Base-by-base conservation (phyloP, 1,140 invertebrate species). In the Drosophila funebris region DNA sequence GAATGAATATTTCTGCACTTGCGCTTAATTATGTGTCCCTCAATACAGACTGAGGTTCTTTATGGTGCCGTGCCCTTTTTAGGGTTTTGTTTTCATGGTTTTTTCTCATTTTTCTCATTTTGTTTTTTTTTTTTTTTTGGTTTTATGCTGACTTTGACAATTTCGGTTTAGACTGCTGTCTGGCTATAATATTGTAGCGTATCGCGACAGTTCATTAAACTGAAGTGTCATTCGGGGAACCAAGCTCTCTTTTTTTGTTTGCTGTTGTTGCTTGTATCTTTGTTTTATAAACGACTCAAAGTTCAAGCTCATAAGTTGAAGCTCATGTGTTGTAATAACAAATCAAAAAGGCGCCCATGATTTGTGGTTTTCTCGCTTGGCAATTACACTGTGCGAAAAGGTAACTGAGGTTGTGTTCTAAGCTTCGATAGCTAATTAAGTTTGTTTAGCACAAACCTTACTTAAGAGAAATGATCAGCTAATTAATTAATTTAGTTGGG, bases 181-280 rank as follows among this genome's bases (percentile, higher is more conserved):
- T 58, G 53, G 36, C 52, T 22, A 33, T 48, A 63, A 81, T 54
- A 74, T 39, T 80, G 76, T 57, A 63, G 68, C 81, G 60, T 76
- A 63, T 73, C n/a, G 60, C 36, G 9, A 46, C 18, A 70, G 81
- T 85, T 85, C 81, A 81, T 82, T 88, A 85, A 85, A 85, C 81
- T 87, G 78, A 82, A 82, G 81, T 85, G 77, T 78, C 74, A 87
- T 81, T 85, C 66, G 68, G 82, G 44, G 82, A 87, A 81, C 60
- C 76, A 44, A 52, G 16, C 66, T 53, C 56, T 52, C 33, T 18
- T 61, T 39, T 31, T 24, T 29, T n/a, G n/a, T n/a, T n/a, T n/a
- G n/a, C 2, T 20, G 20, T 53, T 52, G 16, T 37, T 29, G 11
- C 22, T 37, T 29, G 11, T 20, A 52, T 9, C 37, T 46, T 31